Evolutionary conservation across 2,113 vertebrate species (phyloP).

Genomic region (Corapipo altera): DNA sequence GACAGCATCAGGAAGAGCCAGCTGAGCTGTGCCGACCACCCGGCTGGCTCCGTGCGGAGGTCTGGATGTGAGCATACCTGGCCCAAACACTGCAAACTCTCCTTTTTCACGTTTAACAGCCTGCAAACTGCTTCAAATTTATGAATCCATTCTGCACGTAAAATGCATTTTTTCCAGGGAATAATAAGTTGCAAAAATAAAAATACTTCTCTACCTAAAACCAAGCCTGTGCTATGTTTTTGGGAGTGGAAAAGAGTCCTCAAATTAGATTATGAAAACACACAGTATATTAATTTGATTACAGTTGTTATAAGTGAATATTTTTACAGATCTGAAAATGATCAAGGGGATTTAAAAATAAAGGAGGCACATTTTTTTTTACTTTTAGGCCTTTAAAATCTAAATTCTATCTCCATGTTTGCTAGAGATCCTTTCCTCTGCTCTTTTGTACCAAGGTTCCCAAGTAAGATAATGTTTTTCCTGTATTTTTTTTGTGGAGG

Average conservation of each 20-base stretch:
- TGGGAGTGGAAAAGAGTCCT: neutral
- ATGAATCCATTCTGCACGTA: neutral
- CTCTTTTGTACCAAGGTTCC: neutral
- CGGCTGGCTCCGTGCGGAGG: rapidly evolving
- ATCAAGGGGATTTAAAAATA: neutral
- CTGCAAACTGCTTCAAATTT: neutral
- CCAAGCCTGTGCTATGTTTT: neutral
- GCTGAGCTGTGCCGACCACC: neutral
- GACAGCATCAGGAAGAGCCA: neutral
- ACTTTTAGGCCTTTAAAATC: neutral
- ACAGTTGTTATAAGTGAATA: neutral
- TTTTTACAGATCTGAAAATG: neutral
- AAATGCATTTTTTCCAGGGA: neutral
- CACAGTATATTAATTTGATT: neutral
- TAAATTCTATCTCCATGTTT: neutral
- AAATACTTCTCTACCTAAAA: neutral
- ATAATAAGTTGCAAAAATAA: neutral
- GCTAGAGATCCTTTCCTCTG: neutral
- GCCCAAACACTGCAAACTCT: rapidly evolving
- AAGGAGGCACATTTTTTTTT: neutral
- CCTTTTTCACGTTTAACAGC: neutral
- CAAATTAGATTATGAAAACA: neutral
- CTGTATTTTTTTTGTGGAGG: neutral
- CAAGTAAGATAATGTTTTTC: neutral
- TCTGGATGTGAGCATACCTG: neutral